A percentile compares a stretch with the other conserved stretches of the same genome.
Evolutionary conservation across 2,797 vertebrate species (phyloP).

Genomic region (Halcyon badia): DNA sequence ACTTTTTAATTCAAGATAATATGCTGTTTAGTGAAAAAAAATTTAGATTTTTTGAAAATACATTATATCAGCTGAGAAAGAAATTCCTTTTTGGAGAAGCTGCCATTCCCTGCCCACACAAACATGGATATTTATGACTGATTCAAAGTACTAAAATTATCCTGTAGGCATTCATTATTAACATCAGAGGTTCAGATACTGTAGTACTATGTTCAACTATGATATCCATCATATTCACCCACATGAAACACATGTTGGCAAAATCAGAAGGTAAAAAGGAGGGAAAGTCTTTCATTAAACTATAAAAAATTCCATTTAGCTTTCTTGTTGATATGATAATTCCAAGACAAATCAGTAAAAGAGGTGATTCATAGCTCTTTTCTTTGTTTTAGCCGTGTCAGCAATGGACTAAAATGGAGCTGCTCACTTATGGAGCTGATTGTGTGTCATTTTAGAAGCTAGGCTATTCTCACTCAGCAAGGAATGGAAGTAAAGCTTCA

Average conservation of each 20-base stretch:
- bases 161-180: neutral
- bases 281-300: neutral
- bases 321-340: neutral
- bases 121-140: too few species aligned
- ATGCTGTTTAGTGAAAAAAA: neutral
- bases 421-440: neutral
- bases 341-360: neutral
- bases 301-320: neutral
- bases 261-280: neutral
- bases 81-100: fast-evolving
- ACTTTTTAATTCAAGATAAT: neutral
- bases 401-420: neutral
- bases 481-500: neutral
- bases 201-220: neutral
- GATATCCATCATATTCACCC: neutral
- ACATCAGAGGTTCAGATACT: neutral
- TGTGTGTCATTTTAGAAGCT: fast-evolving
- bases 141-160: neutral
- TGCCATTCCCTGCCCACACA: neutral
- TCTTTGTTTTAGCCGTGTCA: neutral
- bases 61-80: fast-evolving
- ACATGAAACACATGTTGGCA: neutral
- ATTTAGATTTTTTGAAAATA: neutral
- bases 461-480: neutral
- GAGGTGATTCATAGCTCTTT: too few species aligned